These are phyloP conservation scores for Micropoecilia bifurca DNA, from an alignment of 2,797 vertebrate species.

Conservation along the genomic window DNA sequence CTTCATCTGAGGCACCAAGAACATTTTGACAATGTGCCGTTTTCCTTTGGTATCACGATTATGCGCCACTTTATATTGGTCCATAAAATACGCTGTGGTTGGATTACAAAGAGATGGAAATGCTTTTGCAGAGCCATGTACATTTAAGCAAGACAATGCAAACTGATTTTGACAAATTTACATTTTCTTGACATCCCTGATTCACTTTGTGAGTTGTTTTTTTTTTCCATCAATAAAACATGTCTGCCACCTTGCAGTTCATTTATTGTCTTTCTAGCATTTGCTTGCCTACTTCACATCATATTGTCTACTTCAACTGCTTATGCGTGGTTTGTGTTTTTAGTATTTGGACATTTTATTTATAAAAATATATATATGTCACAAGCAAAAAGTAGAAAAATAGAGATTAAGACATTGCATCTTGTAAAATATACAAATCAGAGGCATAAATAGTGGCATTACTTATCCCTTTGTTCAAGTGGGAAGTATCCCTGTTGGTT, in stretches of 20 bases:
- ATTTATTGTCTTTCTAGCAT: background rate
- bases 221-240: background rate
- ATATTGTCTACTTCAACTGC: background rate
- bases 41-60: background rate
- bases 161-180: background rate
- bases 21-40: background rate
- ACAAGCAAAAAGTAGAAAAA: slow-evolving; percentile 67
- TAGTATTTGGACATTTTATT: slow-evolving; percentile 48
- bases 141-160: background rate
- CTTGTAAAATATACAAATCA: slow-evolving; percentile 47
- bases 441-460: slow-evolving; percentile 41
- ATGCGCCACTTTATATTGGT: background rate
- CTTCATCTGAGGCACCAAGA: background rate
- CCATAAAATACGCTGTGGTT: background rate
- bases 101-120: background rate
- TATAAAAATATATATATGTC: slow-evolving; percentile 57
- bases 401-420: slow-evolving; percentile 54
- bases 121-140: background rate
- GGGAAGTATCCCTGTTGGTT: slow-evolving; percentile 42
- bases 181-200: background rate
- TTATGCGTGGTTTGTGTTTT: slow-evolving; percentile 10
- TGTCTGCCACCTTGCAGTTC: background rate
- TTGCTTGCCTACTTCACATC: background rate
- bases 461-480: slow-evolving; percentile 44
- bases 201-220: background rate